These are phyloP conservation scores for Sporophila hypoxantha DNA, from an alignment of 2,113 vertebrate genomes.

Conservation along the genomic window DNA sequence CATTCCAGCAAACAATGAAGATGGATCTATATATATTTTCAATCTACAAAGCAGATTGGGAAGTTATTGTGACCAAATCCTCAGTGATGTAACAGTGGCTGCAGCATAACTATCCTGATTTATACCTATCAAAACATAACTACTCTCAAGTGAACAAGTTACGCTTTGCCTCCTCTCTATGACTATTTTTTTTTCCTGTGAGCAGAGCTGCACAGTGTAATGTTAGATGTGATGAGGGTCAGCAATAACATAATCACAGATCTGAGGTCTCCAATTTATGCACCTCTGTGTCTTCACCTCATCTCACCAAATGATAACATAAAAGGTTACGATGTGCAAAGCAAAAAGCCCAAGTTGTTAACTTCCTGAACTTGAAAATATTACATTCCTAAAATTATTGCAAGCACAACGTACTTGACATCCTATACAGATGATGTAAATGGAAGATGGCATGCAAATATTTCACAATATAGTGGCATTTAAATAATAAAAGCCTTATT, in stretches of 20 bases:
- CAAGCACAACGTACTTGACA: conserved; percentile 55
- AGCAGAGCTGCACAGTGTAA: neutral
- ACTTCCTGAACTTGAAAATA: conserved; percentile 65
- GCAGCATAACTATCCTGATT: neutral
- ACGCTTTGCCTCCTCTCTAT: neutral
- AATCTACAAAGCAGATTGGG: neutral
- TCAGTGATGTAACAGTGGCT: neutral
- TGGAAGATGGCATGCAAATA: conserved; percentile 44
- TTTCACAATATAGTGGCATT: neutral
- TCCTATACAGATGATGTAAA: conserved; percentile 38
- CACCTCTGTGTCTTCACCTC: neutral
- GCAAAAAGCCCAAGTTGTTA: conserved; percentile 63
- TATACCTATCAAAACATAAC: conserved; percentile 1
- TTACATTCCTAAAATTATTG: conserved; percentile 50
- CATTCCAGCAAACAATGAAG: neutral
- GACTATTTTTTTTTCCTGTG: neutral
- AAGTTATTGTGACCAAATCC: neutral
- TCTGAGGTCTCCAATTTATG: conserved; percentile 29
- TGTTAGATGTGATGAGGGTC: neutral
- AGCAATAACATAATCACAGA: conserved; percentile 38
- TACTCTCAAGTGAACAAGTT: conserved; percentile 6
- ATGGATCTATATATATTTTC: neutral
- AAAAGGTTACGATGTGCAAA: conserved; percentile 62
- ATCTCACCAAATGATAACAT: conserved; percentile 53
- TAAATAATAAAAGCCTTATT: neutral